These are phyloP conservation scores for Turritopsis dohrnii DNA, from an alignment of 30 jellyfish, hydroid and myxozoan genomes.

Conservation along the genomic window DNA sequence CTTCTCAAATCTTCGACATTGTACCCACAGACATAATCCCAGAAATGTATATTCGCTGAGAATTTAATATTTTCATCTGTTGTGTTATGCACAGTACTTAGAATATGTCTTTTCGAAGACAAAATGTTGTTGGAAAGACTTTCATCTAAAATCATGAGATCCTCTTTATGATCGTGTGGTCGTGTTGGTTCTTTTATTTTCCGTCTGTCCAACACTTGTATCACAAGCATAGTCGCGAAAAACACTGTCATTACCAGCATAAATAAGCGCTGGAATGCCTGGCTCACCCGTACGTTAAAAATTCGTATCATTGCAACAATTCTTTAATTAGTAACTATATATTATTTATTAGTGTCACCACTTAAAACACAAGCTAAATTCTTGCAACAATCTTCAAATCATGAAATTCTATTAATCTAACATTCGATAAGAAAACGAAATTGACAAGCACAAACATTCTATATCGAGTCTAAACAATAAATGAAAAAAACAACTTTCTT, in stretches of 20 bases:
- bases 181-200: not conserved
- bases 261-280: not conserved
- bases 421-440: not conserved
- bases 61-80: not conserved
- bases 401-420: not conserved
- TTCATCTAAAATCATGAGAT: not conserved
- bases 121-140: not conserved
- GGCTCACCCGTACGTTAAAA: constrained; percentile 3
- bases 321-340: too few relatives aligned
- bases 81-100: constrained; percentile 18
- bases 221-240: not conserved
- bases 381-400: not conserved
- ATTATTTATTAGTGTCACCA: not conserved
- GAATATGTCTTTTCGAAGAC: constrained; percentile 34
- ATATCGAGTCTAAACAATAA: not conserved
- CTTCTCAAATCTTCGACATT: constrained; percentile 63
- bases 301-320: constrained; percentile 1
- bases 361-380: not conserved
- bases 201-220: not conserved
- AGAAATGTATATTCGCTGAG: constrained; percentile 47
- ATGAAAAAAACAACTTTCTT: too few relatives aligned
- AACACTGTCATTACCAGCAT: not conserved
- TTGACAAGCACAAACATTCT: not conserved
- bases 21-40: constrained; percentile 73
- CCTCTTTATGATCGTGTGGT: too few relatives aligned